These are phyloP conservation scores for Lapara coniferarum DNA, from an alignment of 2,888 invertebrate species.

Conservation along the genomic window DNA sequence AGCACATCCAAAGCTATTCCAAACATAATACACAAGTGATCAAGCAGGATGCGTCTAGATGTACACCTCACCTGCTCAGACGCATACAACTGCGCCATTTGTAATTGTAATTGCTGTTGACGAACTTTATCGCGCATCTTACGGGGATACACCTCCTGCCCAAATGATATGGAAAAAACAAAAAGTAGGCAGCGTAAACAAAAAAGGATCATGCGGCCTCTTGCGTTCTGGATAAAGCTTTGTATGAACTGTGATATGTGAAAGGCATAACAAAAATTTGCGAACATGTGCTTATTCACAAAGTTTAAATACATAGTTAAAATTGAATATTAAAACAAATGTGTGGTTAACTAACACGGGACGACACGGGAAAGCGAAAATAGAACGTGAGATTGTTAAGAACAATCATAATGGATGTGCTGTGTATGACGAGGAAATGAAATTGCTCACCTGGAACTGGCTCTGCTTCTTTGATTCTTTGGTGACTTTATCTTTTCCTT, in stretches of 20 bases:
- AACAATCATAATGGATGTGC: slow-evolving; percentile 76
- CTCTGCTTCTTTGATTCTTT: slow-evolving; percentile 86
- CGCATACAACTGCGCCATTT: slow-evolving; percentile 84
- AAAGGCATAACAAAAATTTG: slow-evolving; percentile 56
- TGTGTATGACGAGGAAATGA: slow-evolving; percentile 52
- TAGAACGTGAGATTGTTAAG: slow-evolving; percentile 56
- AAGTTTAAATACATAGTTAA: slow-evolving; percentile 55
- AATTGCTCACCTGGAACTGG: slow-evolving; percentile 85
- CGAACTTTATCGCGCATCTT: slow-evolving; percentile 92
- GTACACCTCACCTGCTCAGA: slow-evolving; percentile 80
- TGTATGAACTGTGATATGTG: slow-evolving; percentile 50
- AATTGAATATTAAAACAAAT: slow-evolving; percentile 56
- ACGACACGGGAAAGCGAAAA: slow-evolving; percentile 72
- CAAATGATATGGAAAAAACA: slow-evolving; percentile 84
- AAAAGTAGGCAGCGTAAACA: slow-evolving; percentile 83
- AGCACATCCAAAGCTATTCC: slow-evolving; percentile 82
- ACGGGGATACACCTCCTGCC: slow-evolving; percentile 91
- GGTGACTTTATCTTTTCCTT: slow-evolving; percentile 83
- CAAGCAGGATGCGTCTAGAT: slow-evolving; percentile 77
- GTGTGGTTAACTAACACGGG: slow-evolving; percentile 70
- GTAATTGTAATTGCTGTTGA: slow-evolving; percentile 86
- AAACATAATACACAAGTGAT: slow-evolving; percentile 60
- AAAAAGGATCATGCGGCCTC: slow-evolving; percentile 79
- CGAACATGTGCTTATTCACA: slow-evolving; percentile 53
- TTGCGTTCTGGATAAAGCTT: slow-evolving; percentile 65